Conservation (phyloP, 2,113 vertebrate species). For the Scalopus aquaticus region DNA sequence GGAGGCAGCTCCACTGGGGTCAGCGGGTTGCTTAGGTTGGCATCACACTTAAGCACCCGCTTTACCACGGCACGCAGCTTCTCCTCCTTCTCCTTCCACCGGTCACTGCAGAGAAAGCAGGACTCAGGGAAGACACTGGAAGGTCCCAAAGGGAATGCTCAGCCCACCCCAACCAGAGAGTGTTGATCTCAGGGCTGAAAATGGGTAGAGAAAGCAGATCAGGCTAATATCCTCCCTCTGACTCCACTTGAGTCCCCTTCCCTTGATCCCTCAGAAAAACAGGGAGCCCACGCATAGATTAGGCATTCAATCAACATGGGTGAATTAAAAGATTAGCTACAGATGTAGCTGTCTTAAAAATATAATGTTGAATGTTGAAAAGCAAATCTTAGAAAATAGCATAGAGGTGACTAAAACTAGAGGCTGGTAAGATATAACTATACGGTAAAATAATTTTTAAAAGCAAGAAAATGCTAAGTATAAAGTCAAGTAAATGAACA, state of each 20-base stretch:
- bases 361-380: neutral
- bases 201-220: neutral
- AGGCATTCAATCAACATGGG: neutral
- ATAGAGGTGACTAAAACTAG: neutral
- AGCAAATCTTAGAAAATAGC: neutral
- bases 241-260: neutral
- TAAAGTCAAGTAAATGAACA: neutral
- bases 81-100: conserved; percentile 47
- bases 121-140: rapidly evolving
- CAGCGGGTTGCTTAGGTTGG: neutral
- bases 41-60: conserved; percentile 44
- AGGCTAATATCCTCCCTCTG: neutral
- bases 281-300: neutral
- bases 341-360: neutral
- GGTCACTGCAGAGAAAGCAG: neutral
- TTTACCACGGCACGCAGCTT: neutral
- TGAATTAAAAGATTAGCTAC: neutral
- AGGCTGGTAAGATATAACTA: neutral
- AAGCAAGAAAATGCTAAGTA: neutral
- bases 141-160: neutral
- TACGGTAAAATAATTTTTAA: neutral
- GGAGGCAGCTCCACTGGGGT: neutral
- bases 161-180: neutral
- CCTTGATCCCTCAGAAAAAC: neutral
- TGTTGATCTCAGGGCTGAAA: neutral